Base-by-base conservation (phyloP, 2,797 vertebrate genomes). In the Pempheris klunzingeri region DNA sequence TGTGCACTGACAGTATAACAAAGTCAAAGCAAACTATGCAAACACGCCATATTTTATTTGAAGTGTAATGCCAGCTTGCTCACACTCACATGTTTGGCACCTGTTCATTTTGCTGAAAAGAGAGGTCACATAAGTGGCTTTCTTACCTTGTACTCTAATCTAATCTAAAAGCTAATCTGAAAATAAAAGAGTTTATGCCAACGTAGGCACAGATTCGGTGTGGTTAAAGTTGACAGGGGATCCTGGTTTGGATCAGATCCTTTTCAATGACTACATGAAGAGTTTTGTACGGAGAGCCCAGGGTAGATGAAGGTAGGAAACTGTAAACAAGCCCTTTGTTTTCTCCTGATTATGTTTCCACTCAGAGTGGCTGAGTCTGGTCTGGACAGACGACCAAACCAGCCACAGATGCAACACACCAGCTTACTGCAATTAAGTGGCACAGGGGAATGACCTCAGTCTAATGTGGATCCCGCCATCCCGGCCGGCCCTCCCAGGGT, bases 381-480 rank as follows among this genome's bases (percentile, higher is more conserved):
- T 90, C 85, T 84, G 87, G 80, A 90, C 77, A 75, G 77, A 46
- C 80, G 78, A 82, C 74, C 83, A 92, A 87, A 93, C 81, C 82
- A 92, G 82, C 67, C 89, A 83, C 88, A 92, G 87, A 92, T 92
- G 87, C 75, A 84, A 66, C 67, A 73, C 74, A 84, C 78, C 75
- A 84, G 68, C 77, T 89, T 78, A 85, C 61, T 81, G 75, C 85
- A 91, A 92, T 94, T 93, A 92, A 91, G 89, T 76, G 81, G 73
- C 83, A 81, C n/a, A 81, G 66, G 68, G 67, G 88, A 89, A 81
- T 90, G 90, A 92, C 85, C 90, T 92, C 91, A 88, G 78, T 84
- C 66, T 82, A 71, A 86, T 68, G 64, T 83, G 75, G 73, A 83
- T 81, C 82, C 81, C 47, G 2, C 81, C 69, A 55, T 76, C 62